Evolutionary conservation across 2,797 vertebrate species (phyloP).

Genomic region (Champsocephalus esox): DNA sequence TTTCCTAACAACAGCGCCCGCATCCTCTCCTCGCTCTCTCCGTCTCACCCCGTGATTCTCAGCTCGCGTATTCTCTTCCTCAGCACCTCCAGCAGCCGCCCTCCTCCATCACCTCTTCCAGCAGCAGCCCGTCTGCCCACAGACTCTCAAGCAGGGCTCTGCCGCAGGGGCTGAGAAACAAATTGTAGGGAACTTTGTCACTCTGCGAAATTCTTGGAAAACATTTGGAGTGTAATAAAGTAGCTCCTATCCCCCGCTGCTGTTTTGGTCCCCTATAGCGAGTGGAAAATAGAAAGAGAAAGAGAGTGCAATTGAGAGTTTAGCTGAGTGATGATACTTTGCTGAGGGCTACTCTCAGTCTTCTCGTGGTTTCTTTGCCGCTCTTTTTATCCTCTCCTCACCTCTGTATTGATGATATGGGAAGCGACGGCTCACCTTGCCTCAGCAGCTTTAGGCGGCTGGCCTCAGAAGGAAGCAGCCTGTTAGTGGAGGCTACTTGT

Average conservation of each 20-base stretch:
- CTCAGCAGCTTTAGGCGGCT: constrained; percentile 24
- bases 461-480: constrained; percentile 56
- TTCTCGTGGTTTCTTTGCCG: constrained; percentile 29
- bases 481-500: constrained; percentile 45
- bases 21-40: constrained; percentile 20
- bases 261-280: constrained; percentile 41
- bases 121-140: constrained; percentile 44
- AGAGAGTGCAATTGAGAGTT: constrained; percentile 41
- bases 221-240: constrained; percentile 59
- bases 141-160: constrained; percentile 42
- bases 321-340: constrained; percentile 57
- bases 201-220: constrained; percentile 53
- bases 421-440: constrained; percentile 44
- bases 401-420: constrained; percentile 44
- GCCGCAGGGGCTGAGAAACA: constrained; percentile 38
- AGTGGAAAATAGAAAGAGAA: constrained; percentile 44
- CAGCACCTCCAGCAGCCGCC: constrained; percentile 36
- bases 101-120: constrained; percentile 23
- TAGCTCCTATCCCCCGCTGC: neutral
- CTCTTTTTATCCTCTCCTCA: constrained; percentile 1
- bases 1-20: constrained; percentile 38
- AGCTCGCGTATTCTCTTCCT: constrained; percentile 31
- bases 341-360: constrained; percentile 50
- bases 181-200: constrained; percentile 55
- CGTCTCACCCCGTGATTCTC: constrained; percentile 36